Evolutionary conservation across 2,113 vertebrate species (phyloP), one percentile per base, ranked within the genome.

Genomic region (Bambusicola thoracicus): DNA sequence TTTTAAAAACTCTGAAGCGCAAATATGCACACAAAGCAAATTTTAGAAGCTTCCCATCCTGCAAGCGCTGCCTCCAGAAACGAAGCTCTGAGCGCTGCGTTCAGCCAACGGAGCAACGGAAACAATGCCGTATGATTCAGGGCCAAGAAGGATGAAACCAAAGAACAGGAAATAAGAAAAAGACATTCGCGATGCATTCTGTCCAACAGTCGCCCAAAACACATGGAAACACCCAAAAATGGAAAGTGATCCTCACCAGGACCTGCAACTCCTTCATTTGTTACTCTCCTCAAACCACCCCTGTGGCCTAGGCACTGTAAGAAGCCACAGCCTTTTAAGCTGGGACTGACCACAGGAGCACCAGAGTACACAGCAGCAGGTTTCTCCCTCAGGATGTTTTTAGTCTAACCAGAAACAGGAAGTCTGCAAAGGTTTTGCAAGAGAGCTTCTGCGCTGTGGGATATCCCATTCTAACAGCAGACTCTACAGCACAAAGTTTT

Each of bases 321-420:
- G 78, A 88, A 0, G 2, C 85, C 94, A 90, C 81, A 86, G 61
- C 46, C 74, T 75, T 84, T 92, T 67, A 83, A 96, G 78, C 62
- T 4, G 4, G 69, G 66, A 86, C 83, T 92, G 92, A 91, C 94
- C 93, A 96, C 95, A 92, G 87, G n/a, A 91, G 69, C 82, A 96
- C 73, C 87, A 86, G 75, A 93, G 83, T 14, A 88, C 62, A 88
- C 21, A 78, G 73, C 68, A 91, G 85, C 65, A 92, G 90, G 82
- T 75, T 90, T 85, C 78, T 58, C 90, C 95, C 95, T 92, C 85
- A 65, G 85, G 93, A 93, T 86, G 87, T 92, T 95, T 95, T 90
- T 58, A 75, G 88, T 93, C 76, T 90, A 94, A 93, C 83, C 87
- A 96, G 94, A 90, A 91, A 92, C 76, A 95, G 82, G 85, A 94